Evolutionary conservation across 2,113 vertebrate genomes (phyloP).

Genomic region (Etia nguti): DNA sequence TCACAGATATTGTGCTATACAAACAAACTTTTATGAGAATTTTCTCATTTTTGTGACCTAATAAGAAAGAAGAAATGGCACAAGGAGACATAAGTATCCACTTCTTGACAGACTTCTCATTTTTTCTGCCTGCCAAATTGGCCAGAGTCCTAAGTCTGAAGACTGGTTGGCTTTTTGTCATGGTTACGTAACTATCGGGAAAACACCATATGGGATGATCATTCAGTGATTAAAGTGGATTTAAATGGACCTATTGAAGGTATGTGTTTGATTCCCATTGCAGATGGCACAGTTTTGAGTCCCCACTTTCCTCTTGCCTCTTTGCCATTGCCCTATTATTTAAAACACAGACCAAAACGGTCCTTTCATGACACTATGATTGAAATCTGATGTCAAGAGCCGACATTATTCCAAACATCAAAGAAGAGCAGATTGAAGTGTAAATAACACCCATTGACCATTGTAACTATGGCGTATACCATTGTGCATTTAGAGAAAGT

Average conservation of each 20-base stretch:
- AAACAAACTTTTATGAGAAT: not conserved
- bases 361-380: not conserved
- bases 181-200: conserved; percentile 19
- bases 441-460: not conserved
- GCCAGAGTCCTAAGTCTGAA: conserved; percentile 1
- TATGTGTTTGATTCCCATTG: not conserved
- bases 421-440: not conserved
- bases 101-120: conserved; percentile 10
- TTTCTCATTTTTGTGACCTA: not conserved
- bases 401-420: not conserved
- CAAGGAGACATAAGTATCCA: not conserved
- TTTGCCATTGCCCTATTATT: not conserved
- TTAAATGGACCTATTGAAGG: not conserved
- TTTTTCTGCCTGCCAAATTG: not conserved
- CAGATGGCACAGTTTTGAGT: not conserved
- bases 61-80: not conserved
- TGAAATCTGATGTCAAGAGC: not conserved
- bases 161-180: conserved; percentile 7
- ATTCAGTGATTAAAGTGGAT: not conserved
- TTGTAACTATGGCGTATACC: not conserved
- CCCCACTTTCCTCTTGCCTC: not conserved
- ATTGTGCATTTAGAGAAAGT: not conserved
- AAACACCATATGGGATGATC: not conserved
- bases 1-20: not conserved
- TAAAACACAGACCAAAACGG: not conserved